A percentile compares a stretch with the other conserved stretches of the same genome.
Conservation (phyloP, 2,888 invertebrate genomes). For the Ecliptopera silaceata region DNA sequence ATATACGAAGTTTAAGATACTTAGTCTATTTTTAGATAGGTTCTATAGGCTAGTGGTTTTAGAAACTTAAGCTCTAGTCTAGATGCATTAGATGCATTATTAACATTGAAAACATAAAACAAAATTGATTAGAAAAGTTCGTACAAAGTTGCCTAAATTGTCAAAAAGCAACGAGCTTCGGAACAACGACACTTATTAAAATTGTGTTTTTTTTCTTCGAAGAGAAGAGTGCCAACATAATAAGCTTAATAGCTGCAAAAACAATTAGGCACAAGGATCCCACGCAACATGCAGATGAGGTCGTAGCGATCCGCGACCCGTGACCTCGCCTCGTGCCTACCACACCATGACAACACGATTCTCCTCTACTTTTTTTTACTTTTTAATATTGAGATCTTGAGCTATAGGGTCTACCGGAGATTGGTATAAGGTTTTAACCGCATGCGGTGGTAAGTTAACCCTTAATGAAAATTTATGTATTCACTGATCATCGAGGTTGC, state of each 20-base stretch:
- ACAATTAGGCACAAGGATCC: constrained; percentile 36
- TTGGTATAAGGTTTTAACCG: background rate
- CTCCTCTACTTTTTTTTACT: constrained; percentile 13
- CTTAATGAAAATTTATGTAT: no score
- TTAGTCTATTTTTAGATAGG: no score
- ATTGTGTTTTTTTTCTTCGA: background rate
- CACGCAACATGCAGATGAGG: constrained; percentile 40
- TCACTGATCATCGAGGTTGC: no score
- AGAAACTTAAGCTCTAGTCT: no score
- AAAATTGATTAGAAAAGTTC: no score
- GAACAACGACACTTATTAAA: background rate
- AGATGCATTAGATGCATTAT: no score
- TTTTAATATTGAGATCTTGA: background rate
- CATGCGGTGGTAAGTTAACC: background rate
- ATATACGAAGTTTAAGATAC: no score
- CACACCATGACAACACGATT: constrained; percentile 34
- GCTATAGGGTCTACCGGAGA: background rate
- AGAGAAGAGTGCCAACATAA: constrained; percentile 2
- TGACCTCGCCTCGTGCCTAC: constrained; percentile 36
- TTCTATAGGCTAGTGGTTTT: no score
- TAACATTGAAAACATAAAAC: no score
- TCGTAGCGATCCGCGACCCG: constrained; percentile 33
- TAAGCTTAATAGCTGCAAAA: constrained; percentile 32
- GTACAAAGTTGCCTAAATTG: no score
- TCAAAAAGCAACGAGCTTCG: no score